A percentile compares a stretch with the other conserved stretches of the same genome.
phyloP scores from a whole-genome alignment of 1,140 invertebrate species.

The honey bee (Apis mellifera) region Amel_HAv3.1 CM009935.2:7995001-7995500 shows the following conservation, averaged over 20 bases:
- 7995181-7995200: background rate
- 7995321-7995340: background rate
- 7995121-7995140: conserved; percentile 24
- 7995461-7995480: conserved; percentile 15
- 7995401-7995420: background rate
- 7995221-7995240: conserved; percentile 6
- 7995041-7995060: background rate
- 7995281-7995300: conserved; percentile 18
- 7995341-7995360: conserved; percentile 16
- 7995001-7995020: background rate
- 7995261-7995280: conserved; percentile 39
- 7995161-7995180: background rate
- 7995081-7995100: too few species aligned
- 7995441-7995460: conserved; percentile 72
- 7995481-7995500: conserved; percentile 33
- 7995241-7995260: conserved; percentile 35
- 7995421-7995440: conserved; percentile 67
- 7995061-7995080: background rate
- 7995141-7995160: background rate
- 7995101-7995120: background rate
- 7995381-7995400: conserved; percentile 44
- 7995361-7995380: conserved; percentile 34
- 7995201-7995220: background rate
- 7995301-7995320: conserved; percentile 14
- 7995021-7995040: background rate